Percentiles rank a stretch among this genome's conserved stretches.
These are phyloP conservation scores for Drosophila mimetica DNA, from an alignment of 2,888 invertebrate species.

Conservation along the genomic window DNA sequence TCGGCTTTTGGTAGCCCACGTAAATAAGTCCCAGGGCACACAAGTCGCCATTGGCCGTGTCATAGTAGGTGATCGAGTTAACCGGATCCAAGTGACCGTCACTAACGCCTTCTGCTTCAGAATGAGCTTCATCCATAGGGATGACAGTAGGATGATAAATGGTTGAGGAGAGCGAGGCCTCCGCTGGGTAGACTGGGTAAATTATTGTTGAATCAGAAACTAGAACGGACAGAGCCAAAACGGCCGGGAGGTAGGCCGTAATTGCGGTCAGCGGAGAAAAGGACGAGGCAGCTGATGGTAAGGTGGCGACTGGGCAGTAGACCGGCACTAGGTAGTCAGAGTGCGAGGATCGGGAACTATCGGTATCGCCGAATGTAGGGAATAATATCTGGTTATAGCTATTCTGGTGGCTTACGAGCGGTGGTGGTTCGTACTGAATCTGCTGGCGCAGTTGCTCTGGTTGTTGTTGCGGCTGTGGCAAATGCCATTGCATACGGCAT, in stretches of 20 bases:
- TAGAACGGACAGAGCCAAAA: neutral
- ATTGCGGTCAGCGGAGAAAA: neutral
- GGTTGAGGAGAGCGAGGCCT: too few relatives aligned
- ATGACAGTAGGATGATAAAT: neutral
- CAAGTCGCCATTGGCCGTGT: neutral
- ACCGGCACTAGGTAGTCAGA: constrained; percentile 8
- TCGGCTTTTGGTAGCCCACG: neutral
- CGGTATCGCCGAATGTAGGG: neutral
- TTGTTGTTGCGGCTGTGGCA: constrained; percentile 26
- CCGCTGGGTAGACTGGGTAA: too few relatives aligned
- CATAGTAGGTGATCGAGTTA: constrained; percentile 3
- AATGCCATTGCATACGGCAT: constrained; percentile 18
- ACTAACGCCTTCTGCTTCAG: too few relatives aligned
- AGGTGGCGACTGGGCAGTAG: constrained; percentile 2
- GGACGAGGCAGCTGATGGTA: neutral
- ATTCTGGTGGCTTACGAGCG: constrained; percentile 7
- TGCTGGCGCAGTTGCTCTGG: constrained; percentile 8
- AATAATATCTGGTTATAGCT: constrained; percentile 2
- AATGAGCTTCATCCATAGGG: neutral
- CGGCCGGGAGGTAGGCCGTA: neutral
- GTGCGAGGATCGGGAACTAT: neutral
- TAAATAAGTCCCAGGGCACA: neutral
- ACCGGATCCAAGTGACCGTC: neutral
- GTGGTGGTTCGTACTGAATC: constrained; percentile 2
- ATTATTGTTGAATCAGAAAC: too few relatives aligned